Evolutionary conservation across 2,888 invertebrate species (phyloP).

Genomic region (Leptura quadrifasciata): DNA sequence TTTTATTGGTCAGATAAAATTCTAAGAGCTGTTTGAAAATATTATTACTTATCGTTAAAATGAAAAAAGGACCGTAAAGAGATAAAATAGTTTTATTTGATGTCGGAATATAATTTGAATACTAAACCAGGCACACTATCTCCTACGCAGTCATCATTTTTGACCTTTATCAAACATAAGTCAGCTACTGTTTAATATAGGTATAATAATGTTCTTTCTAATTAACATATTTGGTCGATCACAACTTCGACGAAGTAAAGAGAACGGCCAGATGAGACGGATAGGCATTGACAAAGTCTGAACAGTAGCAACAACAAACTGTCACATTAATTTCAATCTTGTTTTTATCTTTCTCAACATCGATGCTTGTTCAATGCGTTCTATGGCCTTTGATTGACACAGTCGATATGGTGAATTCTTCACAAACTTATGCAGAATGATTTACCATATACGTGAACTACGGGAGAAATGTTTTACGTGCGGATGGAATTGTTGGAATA

Average conservation of each 20-base stretch:
- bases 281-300: slow-evolving; percentile 56
- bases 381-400: slow-evolving; percentile 55
- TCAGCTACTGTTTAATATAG: slow-evolving; percentile 44
- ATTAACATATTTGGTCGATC: slow-evolving; percentile 50
- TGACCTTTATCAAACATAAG: slow-evolving; percentile 40
- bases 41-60: background rate
- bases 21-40: background rate
- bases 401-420: slow-evolving; percentile 52
- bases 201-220: slow-evolving; percentile 41
- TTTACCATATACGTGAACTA: slow-evolving; percentile 28
- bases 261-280: slow-evolving; percentile 46
- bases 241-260: slow-evolving; percentile 38
- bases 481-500: background rate
- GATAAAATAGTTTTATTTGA: background rate
- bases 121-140: slow-evolving; percentile 22
- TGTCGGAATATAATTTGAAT: slow-evolving; percentile 17
- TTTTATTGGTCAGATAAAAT: too few species aligned
- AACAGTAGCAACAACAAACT: slow-evolving; percentile 59
- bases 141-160: slow-evolving; percentile 33
- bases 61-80: background rate
- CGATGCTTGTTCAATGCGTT: slow-evolving; percentile 49
- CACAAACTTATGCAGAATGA: slow-evolving; percentile 42
- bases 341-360: slow-evolving; percentile 50
- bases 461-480: slow-evolving; percentile 5
- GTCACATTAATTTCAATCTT: slow-evolving; percentile 59